Evolutionary conservation across 2,797 vertebrate species (phyloP).

Genomic region (Morelia viridis): DNA sequence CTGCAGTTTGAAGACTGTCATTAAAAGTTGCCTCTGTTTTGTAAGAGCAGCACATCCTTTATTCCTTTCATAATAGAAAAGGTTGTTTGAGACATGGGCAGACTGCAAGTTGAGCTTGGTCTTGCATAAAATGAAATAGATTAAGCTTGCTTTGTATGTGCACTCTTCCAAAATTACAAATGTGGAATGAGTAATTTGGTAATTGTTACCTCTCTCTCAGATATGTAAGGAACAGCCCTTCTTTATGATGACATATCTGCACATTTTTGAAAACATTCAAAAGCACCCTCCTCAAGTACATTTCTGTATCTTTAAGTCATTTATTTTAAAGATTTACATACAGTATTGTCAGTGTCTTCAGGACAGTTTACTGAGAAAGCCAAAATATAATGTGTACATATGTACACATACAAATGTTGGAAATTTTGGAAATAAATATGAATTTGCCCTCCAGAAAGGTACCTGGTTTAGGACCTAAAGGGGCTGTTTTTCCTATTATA

Average conservation of each 20-base stretch:
- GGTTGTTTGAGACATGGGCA: slow-evolving; percentile 46
- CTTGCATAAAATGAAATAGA: slow-evolving; percentile 26
- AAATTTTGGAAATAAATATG: background rate
- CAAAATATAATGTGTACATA: background rate
- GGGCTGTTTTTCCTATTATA: background rate
- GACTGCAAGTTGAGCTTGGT: slow-evolving; percentile 50
- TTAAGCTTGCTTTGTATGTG: slow-evolving; percentile 39
- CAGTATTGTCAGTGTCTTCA: background rate
- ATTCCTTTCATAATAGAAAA: slow-evolving; percentile 56
- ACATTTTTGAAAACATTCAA: background rate
- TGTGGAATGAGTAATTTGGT: slow-evolving; percentile 29
- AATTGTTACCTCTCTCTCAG: background rate
- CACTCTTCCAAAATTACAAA: slow-evolving; percentile 43
- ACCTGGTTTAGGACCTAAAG: background rate
- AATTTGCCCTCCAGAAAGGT: background rate
- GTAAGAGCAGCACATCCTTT: slow-evolving; percentile 61
- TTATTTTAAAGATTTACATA: background rate
- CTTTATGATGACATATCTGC: background rate
- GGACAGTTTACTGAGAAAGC: background rate
- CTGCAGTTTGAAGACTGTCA: slow-evolving; percentile 55
- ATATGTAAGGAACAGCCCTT: background rate
- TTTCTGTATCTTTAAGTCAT: background rate
- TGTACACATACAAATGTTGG: background rate
- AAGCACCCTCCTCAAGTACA: background rate
- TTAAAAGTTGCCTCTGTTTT: slow-evolving; percentile 63